These are phyloP conservation scores for Drosophila parthenogenetica DNA, from an alignment of 2,888 invertebrate species.

Conservation along the genomic window DNA sequence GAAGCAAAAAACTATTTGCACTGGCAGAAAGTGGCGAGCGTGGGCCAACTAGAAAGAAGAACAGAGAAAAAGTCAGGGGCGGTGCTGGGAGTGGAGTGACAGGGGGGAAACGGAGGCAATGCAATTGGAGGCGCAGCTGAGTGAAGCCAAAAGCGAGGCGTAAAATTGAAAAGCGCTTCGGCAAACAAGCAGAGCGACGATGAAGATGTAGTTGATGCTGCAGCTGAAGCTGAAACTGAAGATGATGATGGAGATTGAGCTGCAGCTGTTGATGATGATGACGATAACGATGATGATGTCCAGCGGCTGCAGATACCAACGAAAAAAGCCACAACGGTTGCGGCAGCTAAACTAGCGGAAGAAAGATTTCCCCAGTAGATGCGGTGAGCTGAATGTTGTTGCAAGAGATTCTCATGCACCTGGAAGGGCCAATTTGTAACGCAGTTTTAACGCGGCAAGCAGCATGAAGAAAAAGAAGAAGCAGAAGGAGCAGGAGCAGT, in stretches of 20 bases:
- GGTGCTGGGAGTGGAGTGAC: conserved; percentile 19
- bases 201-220: conserved; percentile 11
- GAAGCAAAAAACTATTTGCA: conserved; percentile 74
- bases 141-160: conserved; percentile 69
- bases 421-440: conserved; percentile 64
- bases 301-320: conserved; percentile 1
- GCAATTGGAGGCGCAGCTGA: conserved; percentile 53
- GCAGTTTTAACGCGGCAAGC: conserved; percentile 64
- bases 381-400: conserved; percentile 14
- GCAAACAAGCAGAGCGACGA: conserved; percentile 56
- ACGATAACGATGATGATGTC: conserved; percentile 26
- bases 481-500: not conserved
- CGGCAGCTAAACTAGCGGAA: conserved; percentile 68
- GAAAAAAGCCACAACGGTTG: conserved; percentile 3
- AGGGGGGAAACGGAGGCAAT: conserved; percentile 5
- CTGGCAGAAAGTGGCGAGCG: conserved; percentile 35
- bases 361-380: conserved; percentile 57
- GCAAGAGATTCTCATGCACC: conserved; percentile 21
- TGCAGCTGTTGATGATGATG: conserved; percentile 24
- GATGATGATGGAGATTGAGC: conserved; percentile 1
- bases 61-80: conserved; percentile 9
- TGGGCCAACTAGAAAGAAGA: conserved; percentile 11
- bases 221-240: not conserved
- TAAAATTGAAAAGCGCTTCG: conserved; percentile 75
- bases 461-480: conserved; percentile 17